A percentile compares a stretch with the other conserved stretches of the same genome.
Evolutionary conservation across 2,113 vertebrate species (phyloP).

Genomic region (Xiphophorus hellerii): DNA sequence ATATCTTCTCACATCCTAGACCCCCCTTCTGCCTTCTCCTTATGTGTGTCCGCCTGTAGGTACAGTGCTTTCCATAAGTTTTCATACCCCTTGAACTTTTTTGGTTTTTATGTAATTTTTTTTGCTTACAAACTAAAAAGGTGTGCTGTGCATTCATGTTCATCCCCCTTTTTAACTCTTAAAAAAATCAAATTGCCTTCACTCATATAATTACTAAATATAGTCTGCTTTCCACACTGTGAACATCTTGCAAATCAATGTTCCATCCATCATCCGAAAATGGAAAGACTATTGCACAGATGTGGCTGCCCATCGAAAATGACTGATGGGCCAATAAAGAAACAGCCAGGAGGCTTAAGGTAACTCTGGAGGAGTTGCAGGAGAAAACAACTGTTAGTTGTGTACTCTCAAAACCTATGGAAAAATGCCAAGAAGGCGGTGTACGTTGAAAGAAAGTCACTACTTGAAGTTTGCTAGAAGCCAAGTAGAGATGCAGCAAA

Average conservation of each 20-base stretch:
- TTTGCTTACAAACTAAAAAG: not conserved
- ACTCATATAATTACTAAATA: not conserved
- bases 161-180: no score
- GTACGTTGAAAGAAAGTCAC: not conserved
- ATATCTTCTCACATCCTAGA: not conserved
- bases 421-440: not conserved
- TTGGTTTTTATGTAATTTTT: not conserved
- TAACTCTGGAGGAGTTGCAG: no score
- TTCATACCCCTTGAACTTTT: not conserved
- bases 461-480: no score
- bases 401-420: not conserved
- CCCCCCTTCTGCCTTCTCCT: conserved; percentile 1
- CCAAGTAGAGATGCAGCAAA: not conserved
- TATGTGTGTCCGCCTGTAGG: not conserved
- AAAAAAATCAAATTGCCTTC: no score
- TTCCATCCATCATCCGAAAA: not conserved
- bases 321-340: not conserved
- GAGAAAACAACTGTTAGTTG: no score
- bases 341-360: not conserved
- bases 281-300: not conserved
- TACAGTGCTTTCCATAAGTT: not conserved
- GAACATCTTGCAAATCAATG: not conserved
- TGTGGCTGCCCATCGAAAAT: not conserved
- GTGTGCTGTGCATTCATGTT: not conserved
- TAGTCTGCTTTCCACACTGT: not conserved